phyloP scores from a whole-genome alignment of 1,140 invertebrate species.

The Triops longicaudatus region DNA sequence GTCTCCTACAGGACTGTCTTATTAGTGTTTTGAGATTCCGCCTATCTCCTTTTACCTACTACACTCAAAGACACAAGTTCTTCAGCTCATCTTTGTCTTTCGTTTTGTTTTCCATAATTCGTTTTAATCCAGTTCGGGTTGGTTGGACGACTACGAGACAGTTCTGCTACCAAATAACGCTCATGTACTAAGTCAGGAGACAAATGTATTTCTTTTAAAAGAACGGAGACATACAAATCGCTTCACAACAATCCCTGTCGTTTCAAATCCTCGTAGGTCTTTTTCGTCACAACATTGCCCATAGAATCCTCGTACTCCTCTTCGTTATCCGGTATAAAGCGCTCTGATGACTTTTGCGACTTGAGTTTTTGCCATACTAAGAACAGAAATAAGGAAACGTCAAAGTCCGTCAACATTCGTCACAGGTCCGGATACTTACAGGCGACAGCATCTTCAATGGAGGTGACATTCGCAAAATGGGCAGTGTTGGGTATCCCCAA shows the following conservation, averaged over 20 bases:
- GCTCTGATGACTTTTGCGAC: slow-evolving; percentile 83
- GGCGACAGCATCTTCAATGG: slow-evolving; percentile 95
- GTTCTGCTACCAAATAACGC: too few species aligned
- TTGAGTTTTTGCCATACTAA: slow-evolving; percentile 95
- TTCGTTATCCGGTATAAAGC: slow-evolving; percentile 93
- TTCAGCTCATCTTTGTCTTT: too few species aligned
- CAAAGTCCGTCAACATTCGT: not conserved
- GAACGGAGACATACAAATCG: not conserved
- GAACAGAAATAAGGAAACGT: slow-evolving; percentile 36
- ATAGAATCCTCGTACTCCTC: slow-evolving; percentile 98
- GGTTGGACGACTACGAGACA: too few species aligned
- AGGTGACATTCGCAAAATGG: slow-evolving; percentile 98
- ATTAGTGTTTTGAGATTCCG: too few species aligned
- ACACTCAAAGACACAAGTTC: too few species aligned
- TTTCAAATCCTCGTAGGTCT: slow-evolving; percentile 97
- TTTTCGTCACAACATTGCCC: slow-evolving; percentile 97
- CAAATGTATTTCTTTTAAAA: slow-evolving; percentile 12
- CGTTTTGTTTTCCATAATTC: too few species aligned
- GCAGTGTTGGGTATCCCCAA: slow-evolving; percentile 98
- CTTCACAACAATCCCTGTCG: slow-evolving; percentile 84
- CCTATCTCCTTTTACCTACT: too few species aligned
- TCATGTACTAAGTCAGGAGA: not conserved
- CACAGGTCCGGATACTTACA: slow-evolving; percentile 47
- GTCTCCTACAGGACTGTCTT: too few species aligned
- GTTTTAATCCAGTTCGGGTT: too few species aligned